These are phyloP conservation scores for Engraulis encrasicolus DNA, from an alignment of 2,113 vertebrate genomes.

Conservation along the genomic window DNA sequence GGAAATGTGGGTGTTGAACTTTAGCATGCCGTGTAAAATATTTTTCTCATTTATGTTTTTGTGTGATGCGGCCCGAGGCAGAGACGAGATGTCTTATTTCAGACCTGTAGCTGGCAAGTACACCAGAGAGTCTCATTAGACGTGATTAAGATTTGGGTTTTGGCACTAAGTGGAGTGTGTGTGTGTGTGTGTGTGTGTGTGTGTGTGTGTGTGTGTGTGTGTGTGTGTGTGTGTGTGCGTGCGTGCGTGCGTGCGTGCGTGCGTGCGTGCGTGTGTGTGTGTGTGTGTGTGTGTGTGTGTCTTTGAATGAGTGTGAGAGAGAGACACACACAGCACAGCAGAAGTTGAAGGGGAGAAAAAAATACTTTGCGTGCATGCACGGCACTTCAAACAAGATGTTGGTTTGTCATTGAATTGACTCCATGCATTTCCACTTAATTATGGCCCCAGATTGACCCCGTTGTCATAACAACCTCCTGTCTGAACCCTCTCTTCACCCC, in stretches of 20 bases:
- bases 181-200: conserved; percentile 28
- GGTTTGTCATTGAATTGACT: background rate
- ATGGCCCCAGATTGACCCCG: background rate
- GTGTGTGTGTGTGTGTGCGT: no score
- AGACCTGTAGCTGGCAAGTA: conserved; percentile 25
- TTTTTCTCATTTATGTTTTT: conserved; percentile 18
- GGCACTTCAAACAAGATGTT: background rate
- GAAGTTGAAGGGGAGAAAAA: background rate
- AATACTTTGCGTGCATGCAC: background rate
- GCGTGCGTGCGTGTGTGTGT: conserved; percentile 23
- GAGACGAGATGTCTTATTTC: background rate
- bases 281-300: conserved; percentile 23
- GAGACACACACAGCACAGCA: background rate
- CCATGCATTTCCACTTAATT: background rate
- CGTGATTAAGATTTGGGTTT: conserved; percentile 34
- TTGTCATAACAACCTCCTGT: background rate
- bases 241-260: conserved; percentile 16
- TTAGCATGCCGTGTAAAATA: background rate
- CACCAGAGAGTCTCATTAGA: conserved; percentile 28
- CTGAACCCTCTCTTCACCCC: conserved; percentile 21
- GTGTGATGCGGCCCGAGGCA: conserved; percentile 33
- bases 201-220: background rate
- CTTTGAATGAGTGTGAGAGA: background rate
- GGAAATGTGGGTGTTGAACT: background rate
- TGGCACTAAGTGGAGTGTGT: conserved; percentile 1